Evolutionary conservation across 1,140 invertebrate genomes (phyloP).

Genomic region (Coboldia fuscipes): DNA sequence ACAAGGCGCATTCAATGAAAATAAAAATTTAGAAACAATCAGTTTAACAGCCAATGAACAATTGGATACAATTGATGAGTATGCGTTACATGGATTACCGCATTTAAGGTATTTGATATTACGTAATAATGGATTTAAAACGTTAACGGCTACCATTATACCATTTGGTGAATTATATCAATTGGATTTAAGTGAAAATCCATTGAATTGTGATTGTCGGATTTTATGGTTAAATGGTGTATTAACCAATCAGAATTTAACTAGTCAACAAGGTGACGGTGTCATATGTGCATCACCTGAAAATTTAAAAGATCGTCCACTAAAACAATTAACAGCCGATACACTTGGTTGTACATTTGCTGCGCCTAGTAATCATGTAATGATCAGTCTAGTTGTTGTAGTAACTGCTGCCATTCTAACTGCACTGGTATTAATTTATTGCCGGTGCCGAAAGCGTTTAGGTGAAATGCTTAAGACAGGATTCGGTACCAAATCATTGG

Average conservation of each 20-base stretch:
- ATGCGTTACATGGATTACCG: conserved; percentile 44
- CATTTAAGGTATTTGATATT: conserved; percentile 46
- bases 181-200: conserved; percentile 54
- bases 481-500: conserved; percentile 51
- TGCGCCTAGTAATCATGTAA: conserved; percentile 50
- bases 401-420: conserved; percentile 41
- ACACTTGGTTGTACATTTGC: conserved; percentile 55
- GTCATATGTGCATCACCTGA: conserved; percentile 52
- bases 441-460: conserved; percentile 52
- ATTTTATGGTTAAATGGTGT: conserved; percentile 53
- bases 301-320: conserved; percentile 39
- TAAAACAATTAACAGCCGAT: conserved; percentile 43
- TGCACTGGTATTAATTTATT: conserved; percentile 44
- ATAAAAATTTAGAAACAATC: conserved; percentile 51
- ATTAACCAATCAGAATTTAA: conserved; percentile 34
- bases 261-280: conserved; percentile 33
- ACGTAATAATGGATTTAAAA: conserved; percentile 47
- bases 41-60: conserved; percentile 49
- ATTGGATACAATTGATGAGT: conserved; percentile 40
- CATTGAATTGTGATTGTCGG: conserved; percentile 50
- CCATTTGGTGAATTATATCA: conserved; percentile 45
- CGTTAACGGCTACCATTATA: conserved; percentile 43
- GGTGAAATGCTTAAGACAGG: conserved; percentile 61
- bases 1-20: conserved; percentile 46
- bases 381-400: conserved; percentile 52